These are phyloP conservation scores for Pantherophis guttatus DNA, from an alignment of 2,113 vertebrate species.

Conservation along the genomic window DNA sequence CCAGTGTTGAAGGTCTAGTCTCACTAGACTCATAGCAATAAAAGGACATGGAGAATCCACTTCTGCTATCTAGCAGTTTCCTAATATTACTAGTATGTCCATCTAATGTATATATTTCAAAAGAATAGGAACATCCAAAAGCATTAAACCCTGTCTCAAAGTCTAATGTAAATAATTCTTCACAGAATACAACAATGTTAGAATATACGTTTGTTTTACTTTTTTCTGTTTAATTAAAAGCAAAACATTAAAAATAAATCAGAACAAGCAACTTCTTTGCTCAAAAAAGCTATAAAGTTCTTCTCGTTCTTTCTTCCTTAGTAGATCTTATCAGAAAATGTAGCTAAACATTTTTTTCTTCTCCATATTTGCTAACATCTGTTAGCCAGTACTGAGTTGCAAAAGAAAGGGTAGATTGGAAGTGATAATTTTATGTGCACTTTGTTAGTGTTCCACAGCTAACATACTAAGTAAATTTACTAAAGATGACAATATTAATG, in stretches of 20 bases:
- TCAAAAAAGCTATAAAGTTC: not conserved
- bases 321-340: not conserved
- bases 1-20: not conserved
- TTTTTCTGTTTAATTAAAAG: not conserved
- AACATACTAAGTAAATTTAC: not conserved
- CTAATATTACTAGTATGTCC: not conserved
- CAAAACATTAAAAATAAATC: not conserved
- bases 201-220: not conserved
- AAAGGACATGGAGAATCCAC: not conserved
- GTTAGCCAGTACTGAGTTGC: not conserved
- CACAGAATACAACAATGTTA: not conserved
- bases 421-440: not conserved
- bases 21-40: not conserved
- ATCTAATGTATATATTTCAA: not conserved
- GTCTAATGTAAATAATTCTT: not conserved
- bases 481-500: not conserved
- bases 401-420: not conserved
- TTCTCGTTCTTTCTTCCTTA: not conserved
- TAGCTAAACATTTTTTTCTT: not conserved
- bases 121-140: not conserved
- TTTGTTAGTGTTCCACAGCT: not conserved
- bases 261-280: not conserved
- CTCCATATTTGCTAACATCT: not conserved
- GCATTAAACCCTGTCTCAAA: not conserved
- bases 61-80: not conserved